phyloP scores from a whole-genome alignment of 1,140 invertebrate genomes.

The Rhagoletis pomonella region DNA sequence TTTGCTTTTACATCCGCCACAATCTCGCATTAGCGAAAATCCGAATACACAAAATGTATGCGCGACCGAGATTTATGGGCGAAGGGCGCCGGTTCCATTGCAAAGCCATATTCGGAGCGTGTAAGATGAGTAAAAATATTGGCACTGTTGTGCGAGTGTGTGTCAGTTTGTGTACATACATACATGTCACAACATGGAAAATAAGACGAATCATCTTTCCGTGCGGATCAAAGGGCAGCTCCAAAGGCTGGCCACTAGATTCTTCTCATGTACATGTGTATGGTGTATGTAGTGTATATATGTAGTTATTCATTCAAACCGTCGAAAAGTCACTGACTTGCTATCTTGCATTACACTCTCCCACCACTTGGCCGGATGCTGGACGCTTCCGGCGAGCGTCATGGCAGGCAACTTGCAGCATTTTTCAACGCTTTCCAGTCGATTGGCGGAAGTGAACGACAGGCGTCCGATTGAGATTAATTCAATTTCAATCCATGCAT shows the following conservation, averaged over 20 bases:
- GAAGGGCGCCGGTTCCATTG: not conserved
- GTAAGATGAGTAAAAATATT: constrained; percentile 29
- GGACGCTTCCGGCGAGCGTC: constrained; percentile 35
- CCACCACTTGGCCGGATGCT: constrained; percentile 29
- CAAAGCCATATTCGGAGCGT: constrained; percentile 9
- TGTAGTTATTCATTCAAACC: constrained; percentile 12
- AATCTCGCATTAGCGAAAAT: constrained; percentile 31
- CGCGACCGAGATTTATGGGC: constrained; percentile 31
- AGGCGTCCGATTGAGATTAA: constrained; percentile 74
- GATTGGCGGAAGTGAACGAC: constrained; percentile 64
- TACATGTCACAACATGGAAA: constrained; percentile 37
- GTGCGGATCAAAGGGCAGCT: not conserved
- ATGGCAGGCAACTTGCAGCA: constrained; percentile 3
- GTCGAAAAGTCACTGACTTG: constrained; percentile 13
- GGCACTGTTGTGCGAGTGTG: not conserved
- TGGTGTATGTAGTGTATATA: not conserved
- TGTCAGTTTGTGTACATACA: too few relatives aligned
- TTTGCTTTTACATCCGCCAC: constrained; percentile 21
- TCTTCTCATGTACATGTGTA: not conserved
- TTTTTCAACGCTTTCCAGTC: constrained; percentile 26
- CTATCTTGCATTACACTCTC: not conserved
- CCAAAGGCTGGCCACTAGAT: not conserved
- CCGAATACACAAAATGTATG: constrained; percentile 23
- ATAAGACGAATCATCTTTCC: constrained; percentile 15
- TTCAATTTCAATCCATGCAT: constrained; percentile 68